These are phyloP conservation scores for Chrysotoxum bicinctum DNA, from an alignment of 2,888 invertebrate species.

Conservation along the genomic window DNA sequence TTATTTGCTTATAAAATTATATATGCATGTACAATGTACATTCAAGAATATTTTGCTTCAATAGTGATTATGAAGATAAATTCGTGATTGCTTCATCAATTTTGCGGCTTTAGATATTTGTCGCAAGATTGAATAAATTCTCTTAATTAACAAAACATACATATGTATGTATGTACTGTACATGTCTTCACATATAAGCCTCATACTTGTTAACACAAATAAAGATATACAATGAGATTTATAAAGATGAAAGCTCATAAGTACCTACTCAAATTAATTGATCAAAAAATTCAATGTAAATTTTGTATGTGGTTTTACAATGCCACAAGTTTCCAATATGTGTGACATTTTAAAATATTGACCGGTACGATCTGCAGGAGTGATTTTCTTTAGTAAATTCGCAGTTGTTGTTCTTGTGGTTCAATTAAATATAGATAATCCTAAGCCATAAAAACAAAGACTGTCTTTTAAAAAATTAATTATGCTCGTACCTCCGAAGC, in stretches of 20 bases:
- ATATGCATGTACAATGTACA: too few species aligned
- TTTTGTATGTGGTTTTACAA: neutral
- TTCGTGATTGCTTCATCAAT: constrained; percentile 18
- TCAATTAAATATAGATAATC: too few species aligned
- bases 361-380: neutral
- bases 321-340: too few species aligned
- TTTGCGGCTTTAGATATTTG: neutral
- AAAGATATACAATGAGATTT: neutral
- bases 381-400: neutral
- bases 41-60: neutral
- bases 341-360: neutral
- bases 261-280: neutral
- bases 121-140: neutral
- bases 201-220: too few species aligned
- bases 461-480: too few species aligned
- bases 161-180: neutral
- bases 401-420: too few species aligned
- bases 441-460: too few species aligned
- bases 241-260: neutral
- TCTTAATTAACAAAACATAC: neutral
- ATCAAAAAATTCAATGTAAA: neutral
- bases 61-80: neutral
- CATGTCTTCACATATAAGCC: too few species aligned
- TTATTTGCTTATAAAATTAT: neutral
- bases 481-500: too few species aligned